phyloP scores from a whole-genome alignment of 2,888 invertebrate genomes.

The Crepidodera aurea region DNA sequence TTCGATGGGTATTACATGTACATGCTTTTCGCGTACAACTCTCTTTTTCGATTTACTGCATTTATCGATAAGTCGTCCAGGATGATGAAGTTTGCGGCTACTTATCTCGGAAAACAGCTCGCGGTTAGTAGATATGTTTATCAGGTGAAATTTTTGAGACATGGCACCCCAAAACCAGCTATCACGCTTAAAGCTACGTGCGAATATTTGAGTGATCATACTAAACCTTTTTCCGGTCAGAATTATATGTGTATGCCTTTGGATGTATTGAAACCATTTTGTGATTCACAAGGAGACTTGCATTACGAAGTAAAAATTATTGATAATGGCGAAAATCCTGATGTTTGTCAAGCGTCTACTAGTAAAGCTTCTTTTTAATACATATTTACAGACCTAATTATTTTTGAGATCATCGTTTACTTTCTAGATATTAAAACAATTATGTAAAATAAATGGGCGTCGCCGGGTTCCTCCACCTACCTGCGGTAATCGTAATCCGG shows the following conservation, averaged over 20 bases:
- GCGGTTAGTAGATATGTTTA: neutral
- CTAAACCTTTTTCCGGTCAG: neutral
- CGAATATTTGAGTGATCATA: neutral
- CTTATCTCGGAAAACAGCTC: neutral
- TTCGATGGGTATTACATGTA: neutral
- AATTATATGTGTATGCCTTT: slow-evolving; percentile 5
- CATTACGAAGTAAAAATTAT: slow-evolving; percentile 4
- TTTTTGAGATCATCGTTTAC: too few species aligned
- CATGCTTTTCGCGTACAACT: slow-evolving; percentile 6
- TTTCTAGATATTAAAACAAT: too few species aligned
- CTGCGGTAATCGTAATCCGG: too few species aligned
- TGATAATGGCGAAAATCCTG: neutral
- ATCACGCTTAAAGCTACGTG: neutral
- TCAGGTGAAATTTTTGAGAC: slow-evolving; percentile 2
- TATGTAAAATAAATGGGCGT: too few species aligned
- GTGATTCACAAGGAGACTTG: neutral
- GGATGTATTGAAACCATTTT: neutral
- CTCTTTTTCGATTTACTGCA: neutral
- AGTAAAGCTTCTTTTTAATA: slow-evolving; percentile 2
- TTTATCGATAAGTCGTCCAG: neutral
- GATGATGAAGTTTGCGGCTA: neutral
- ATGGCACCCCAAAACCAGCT: neutral
- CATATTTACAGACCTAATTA: too few species aligned
- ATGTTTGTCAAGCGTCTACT: neutral
- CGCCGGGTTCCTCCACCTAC: too few species aligned